Base-by-base conservation (phyloP, 1,140 invertebrate genomes). In the Drosophila neocordata region DNA sequence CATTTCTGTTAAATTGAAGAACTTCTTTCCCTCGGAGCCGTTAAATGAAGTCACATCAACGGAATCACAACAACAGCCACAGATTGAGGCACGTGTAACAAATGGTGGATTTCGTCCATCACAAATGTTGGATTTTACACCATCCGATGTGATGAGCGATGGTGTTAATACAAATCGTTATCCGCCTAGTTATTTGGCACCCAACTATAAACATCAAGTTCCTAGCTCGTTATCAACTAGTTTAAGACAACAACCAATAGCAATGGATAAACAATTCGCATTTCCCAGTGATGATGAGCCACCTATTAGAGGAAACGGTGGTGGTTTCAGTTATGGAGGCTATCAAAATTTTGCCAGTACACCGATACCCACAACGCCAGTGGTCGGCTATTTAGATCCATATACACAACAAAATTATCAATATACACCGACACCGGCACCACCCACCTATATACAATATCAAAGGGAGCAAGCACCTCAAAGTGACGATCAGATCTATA, bases 331-430 rank as follows among this genome's bases (percentile, higher is more conserved):
- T 18, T 44, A 48, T 48, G 41, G 41, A 0, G 20, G 55, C 0
- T 83, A 72, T 31, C 63, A 78, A n/a, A 85, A 52, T 65, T 69
- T 59, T 22, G 27, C 37, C 44, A 57, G 65, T 65, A 67, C 77
- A 4, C 69, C 85, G 1, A 35, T 90, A 59, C 82, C 84, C 20
- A 87, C 89, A 3, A 90, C 81, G 27, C 89, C 89, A 22, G 83
- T 90, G 51, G 82, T 87, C 15, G 87, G 73, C 70, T 90, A 90
- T 56, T 56, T 85, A 44, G 89, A 90, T 73, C 89, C 89, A 5
- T 90, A 83, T 18, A 90, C 84, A n/a, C 85, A 90, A 68, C 81
- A 90, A 37, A 90, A 89, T 73, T 83, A 83, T 59, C 66, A 65
- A 5, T 88, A 89, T 38, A 70, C 62, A 15, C 65, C 70, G 1